Evolutionary conservation across 2,797 vertebrate genomes (phyloP).

Genomic region (Sebastolobus altivelis): DNA sequence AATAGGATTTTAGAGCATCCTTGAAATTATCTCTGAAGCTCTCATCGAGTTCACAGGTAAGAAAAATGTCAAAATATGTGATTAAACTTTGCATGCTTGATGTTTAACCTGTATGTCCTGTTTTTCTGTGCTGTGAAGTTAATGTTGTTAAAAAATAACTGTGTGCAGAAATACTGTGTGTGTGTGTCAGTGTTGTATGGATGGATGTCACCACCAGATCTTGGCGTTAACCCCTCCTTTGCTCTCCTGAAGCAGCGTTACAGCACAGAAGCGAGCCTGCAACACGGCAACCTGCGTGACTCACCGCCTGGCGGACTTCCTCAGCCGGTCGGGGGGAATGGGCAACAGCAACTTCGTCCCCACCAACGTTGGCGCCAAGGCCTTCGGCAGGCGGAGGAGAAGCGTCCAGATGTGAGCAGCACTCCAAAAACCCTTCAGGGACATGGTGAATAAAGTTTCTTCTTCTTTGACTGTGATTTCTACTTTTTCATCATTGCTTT

Average conservation of each 20-base stretch:
- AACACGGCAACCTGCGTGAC: constrained; percentile 95
- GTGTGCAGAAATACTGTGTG: not conserved
- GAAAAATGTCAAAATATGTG: constrained; percentile 31
- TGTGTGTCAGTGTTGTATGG: constrained; percentile 1
- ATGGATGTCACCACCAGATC: not conserved
- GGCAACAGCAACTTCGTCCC: constrained; percentile 92
- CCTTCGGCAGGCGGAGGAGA: constrained; percentile 94
- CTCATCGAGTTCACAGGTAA: constrained; percentile 77
- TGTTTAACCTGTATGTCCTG: not conserved
- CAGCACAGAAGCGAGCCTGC: constrained; percentile 92
- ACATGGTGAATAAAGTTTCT: constrained; percentile 74
- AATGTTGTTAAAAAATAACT: not conserved
- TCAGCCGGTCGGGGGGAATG: constrained; percentile 94
- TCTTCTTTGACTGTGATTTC: not conserved
- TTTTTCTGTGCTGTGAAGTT: constrained; percentile 13
- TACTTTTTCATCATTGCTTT: not conserved
- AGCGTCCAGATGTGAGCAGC: constrained; percentile 82
- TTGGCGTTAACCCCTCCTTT: constrained; percentile 44
- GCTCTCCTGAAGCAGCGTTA: constrained; percentile 86
- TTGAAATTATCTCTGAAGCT: constrained; percentile 40
- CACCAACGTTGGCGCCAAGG: constrained; percentile 92
- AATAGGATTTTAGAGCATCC: constrained; percentile 26
- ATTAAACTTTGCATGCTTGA: constrained; percentile 14
- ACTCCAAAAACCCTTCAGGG: constrained; percentile 46
- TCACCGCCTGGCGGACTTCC: constrained; percentile 93